Evolutionary conservation across 2,888 invertebrate species (phyloP).

Genomic region (Leptarthrus brevirostris): DNA sequence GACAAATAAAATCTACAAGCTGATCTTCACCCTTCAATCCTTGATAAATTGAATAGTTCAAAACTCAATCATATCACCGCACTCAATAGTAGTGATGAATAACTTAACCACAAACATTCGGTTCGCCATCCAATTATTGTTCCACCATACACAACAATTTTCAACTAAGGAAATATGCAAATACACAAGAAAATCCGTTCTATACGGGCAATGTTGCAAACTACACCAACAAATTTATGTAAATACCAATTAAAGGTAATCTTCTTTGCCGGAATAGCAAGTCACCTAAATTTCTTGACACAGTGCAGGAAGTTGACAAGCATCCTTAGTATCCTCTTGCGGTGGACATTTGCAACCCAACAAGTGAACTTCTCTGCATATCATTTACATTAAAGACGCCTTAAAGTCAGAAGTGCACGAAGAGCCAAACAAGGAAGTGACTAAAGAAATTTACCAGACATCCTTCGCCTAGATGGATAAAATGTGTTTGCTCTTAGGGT

Average conservation of each 20-base stretch:
- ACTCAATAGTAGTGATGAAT: no score
- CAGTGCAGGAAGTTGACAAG: not conserved
- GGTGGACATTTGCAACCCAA: slow-evolving; percentile 18
- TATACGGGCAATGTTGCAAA: no score
- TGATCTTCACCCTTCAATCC: no score
- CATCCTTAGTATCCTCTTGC: no score
- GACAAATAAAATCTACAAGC: no score
- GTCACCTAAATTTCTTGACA: not conserved
- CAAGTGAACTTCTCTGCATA: slow-evolving; percentile 6
- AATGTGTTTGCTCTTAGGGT: slow-evolving; percentile 19
- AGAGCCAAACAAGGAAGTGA: not conserved
- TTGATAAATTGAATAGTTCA: no score
- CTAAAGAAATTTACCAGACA: slow-evolving; percentile 10
- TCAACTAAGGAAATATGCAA: no score
- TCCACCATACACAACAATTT: no score
- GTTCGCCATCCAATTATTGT: no score
- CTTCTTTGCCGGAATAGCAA: slow-evolving; percentile 11
- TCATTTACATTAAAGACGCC: slow-evolving; percentile 29
- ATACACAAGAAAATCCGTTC: no score
- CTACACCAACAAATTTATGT: slow-evolving; percentile 8
- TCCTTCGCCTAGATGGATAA: slow-evolving; percentile 13
- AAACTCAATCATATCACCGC: no score
- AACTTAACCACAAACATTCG: no score
- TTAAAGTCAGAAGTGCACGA: not conserved
- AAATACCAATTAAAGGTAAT: slow-evolving; percentile 29